Base-by-base conservation (phyloP, 2,113 vertebrate genomes). In the Siphamia tubifer region DNA sequence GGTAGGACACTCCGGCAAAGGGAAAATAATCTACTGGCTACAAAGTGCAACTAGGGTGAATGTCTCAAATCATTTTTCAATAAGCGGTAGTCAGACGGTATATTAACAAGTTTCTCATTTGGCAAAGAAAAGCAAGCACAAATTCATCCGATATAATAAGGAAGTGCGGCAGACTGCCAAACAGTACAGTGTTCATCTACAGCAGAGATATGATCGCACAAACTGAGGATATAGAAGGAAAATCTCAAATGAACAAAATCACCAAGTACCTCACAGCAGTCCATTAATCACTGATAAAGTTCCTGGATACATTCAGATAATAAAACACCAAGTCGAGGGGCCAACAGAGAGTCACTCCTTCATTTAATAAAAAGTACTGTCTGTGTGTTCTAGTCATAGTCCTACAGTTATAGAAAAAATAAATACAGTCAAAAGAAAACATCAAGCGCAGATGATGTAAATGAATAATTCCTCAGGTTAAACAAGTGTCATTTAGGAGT, bases 21-120 rank as follows among this genome's bases (percentile, higher is more conserved):
- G 61, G 76, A 79, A 85, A 84, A 80, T 74, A 77, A 86, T 83
- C 77, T 73, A 68, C 58, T 31, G 35, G 58, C 55, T 30, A 57
- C 73, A 82, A 77, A 77, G 81, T 66, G 61, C 79, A 65, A 48
- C 74, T 4, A 4, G 67, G 64, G 70, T 60, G 61, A 81, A 43
- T 1, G 3, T 31, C 48, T 78, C 28, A 11, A 57, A 63, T 81
- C 52, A 68, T 77, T 81, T 71, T 66, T 78, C 81, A 78, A 56
- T 63, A 62, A 68, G 74, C 40, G 35, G 21, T 67, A 15, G 65
- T 66, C 68, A 65, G 38, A 61, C 52, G 9, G 15, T 62, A 16
- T 30, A 69, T 70, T 66, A 73, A 40, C 58, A 68, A 35, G 38
- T 28, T 51, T 45, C 32, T 53, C 58, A 34, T 24, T 60, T 38